Evolutionary conservation across 2,797 vertebrate species (phyloP).

Genomic region (Choloepus didactylus): DNA sequence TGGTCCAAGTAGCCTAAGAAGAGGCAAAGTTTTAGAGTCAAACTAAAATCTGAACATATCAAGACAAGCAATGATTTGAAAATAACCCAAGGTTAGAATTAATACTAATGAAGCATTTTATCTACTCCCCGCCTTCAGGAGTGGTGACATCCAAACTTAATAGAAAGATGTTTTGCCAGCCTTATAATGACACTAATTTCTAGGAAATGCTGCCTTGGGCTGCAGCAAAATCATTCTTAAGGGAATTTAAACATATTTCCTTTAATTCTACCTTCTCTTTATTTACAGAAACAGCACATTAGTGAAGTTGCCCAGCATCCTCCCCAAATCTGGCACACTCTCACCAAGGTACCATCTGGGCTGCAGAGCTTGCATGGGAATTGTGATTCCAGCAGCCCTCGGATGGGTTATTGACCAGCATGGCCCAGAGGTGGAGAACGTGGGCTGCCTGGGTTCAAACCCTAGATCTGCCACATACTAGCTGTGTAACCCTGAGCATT

Average conservation of each 20-base stretch:
- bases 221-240: slow-evolving; percentile 53
- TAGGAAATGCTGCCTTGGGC: not conserved
- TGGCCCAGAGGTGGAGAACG: not conserved
- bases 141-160: not conserved
- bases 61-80: not conserved
- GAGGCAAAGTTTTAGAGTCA: not conserved
- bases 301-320: not conserved
- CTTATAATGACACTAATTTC: not conserved
- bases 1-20: not conserved
- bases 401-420: not conserved
- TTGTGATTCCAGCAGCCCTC: not conserved
- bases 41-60: not conserved
- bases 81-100: not conserved
- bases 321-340: not conserved
- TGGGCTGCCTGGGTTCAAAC: not conserved
- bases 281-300: not conserved
- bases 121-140: not conserved
- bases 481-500: not conserved
- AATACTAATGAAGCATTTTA: not conserved
- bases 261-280: not conserved
- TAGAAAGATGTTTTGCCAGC: not conserved
- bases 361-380: not conserved
- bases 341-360: not conserved
- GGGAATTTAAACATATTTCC: not conserved
- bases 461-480: not conserved